Percentiles rank a stretch among this genome's conserved stretches.
These are phyloP conservation scores for Fundulus diaphanus DNA, from an alignment of 2,797 vertebrate species.

Conservation along the genomic window DNA sequence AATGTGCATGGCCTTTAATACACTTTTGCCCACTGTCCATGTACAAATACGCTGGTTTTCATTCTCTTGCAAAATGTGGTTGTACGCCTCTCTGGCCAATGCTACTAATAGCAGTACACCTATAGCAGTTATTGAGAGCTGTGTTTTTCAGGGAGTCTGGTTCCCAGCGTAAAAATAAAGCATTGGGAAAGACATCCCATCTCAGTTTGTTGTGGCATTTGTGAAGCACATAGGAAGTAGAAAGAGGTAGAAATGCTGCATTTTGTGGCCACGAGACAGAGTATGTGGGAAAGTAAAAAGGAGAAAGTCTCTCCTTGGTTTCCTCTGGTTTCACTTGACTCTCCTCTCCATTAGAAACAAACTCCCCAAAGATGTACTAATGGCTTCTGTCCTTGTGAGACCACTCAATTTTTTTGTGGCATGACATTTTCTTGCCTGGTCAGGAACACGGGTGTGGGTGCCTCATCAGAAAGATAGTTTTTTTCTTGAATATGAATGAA, in stretches of 20 bases:
- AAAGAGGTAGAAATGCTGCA: neutral
- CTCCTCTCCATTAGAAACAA: slow-evolving; percentile 62
- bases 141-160: neutral
- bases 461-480: neutral
- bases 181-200: neutral
- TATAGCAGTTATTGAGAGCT: neutral
- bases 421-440: slow-evolving; percentile 24
- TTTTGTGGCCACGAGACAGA: slow-evolving; percentile 7
- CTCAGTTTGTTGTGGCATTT: neutral
- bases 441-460: neutral
- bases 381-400: slow-evolving; percentile 51
- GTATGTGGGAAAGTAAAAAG: neutral
- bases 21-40: too few relatives aligned
- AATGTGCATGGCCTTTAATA: too few relatives aligned
- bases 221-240: slow-evolving; percentile 11
- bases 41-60: too few relatives aligned
- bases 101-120: neutral
- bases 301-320: slow-evolving; percentile 40
- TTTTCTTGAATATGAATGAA: slow-evolving; percentile 47
- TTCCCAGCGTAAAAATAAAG: neutral
- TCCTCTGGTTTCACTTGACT: slow-evolving; percentile 51
- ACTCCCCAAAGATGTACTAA: slow-evolving; percentile 66
- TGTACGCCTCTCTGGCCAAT: neutral
- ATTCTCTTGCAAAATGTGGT: neutral
- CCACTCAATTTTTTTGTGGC: slow-evolving; percentile 24